These are phyloP conservation scores for Stictocephala bisonia DNA, from an alignment of 2,888 invertebrate genomes.

Conservation along the genomic window DNA sequence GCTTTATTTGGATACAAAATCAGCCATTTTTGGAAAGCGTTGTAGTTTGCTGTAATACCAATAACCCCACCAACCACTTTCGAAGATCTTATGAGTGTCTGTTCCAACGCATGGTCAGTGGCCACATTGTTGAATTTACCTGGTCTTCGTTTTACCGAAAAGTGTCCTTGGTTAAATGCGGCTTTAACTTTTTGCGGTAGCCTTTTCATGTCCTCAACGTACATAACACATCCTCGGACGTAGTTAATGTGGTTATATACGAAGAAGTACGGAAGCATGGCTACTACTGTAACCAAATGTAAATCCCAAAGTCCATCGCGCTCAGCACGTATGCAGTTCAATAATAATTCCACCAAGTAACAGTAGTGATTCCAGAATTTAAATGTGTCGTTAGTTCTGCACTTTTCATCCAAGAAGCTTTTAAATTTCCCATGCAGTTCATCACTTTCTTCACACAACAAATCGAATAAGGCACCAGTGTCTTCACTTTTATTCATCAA, in stretches of 20 bases:
- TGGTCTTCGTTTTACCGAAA: slow-evolving; percentile 11
- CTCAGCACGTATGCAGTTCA: slow-evolving; percentile 19
- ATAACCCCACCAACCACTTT: slow-evolving; percentile 22
- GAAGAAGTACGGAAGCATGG: background rate
- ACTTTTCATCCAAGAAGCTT: background rate
- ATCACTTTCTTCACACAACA: background rate
- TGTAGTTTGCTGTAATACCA: slow-evolving; percentile 3
- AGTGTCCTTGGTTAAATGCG: slow-evolving; percentile 2
- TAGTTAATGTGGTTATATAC: background rate
- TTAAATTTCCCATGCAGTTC: background rate
- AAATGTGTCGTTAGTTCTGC: background rate
- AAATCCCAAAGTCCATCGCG: slow-evolving; percentile 19
- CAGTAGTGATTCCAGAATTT: slow-evolving; percentile 14
- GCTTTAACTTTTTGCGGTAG: background rate
- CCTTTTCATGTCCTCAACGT: slow-evolving; percentile 20
- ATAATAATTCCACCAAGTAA: background rate
- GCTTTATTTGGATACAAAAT: background rate
- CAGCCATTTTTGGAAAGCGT: slow-evolving; percentile 34
- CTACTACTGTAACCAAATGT: slow-evolving; percentile 8
- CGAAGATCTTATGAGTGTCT: slow-evolving; percentile 11
- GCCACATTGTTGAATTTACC: slow-evolving; percentile 30
- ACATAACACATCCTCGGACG: background rate
- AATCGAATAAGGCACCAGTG: background rate
- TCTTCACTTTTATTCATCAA: background rate
- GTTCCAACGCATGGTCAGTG: slow-evolving; percentile 30